These are phyloP conservation scores for Eretmocerus hayati DNA, from an alignment of 2,888 invertebrate species.

Conservation along the genomic window DNA sequence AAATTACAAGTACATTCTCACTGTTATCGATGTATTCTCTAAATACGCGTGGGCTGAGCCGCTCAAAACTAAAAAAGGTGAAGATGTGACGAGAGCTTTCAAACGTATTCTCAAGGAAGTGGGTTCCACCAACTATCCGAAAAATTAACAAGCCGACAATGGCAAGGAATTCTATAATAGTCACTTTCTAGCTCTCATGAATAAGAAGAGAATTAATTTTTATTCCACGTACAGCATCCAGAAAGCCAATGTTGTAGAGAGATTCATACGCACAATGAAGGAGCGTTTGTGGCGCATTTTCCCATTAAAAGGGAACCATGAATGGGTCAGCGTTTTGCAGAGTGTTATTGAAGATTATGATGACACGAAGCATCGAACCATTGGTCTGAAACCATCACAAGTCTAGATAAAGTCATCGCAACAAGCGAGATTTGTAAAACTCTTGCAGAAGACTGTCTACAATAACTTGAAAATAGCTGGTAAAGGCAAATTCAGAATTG, in stretches of 20 bases:
- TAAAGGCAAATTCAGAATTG: too few species aligned
- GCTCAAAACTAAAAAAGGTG: constrained; percentile 20
- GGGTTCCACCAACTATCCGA: too few species aligned
- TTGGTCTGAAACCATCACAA: neutral
- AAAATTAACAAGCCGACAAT: neutral
- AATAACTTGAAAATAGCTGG: too few species aligned
- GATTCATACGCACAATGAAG: neutral
- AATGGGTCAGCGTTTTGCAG: neutral
- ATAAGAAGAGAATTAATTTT: neutral
- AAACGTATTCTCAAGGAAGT: neutral
- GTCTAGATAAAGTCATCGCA: neutral
- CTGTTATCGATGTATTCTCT: constrained; percentile 35
- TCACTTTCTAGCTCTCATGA: neutral
- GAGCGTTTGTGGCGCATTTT: neutral
- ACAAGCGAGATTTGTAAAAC: neutral
- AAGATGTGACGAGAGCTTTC: constrained; percentile 25
- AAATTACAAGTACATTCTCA: constrained; percentile 35
- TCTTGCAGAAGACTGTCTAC: neutral
- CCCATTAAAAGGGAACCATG: too few species aligned
- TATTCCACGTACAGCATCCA: neutral
- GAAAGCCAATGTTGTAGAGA: neutral
- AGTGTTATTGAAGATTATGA: neutral
- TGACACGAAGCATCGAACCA: neutral
- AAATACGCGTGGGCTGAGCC: constrained; percentile 37
- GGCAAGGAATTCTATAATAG: neutral